These are phyloP conservation scores for Bimastos eiseni DNA, from an alignment of 2,888 invertebrate genomes.

Conservation along the genomic window DNA sequence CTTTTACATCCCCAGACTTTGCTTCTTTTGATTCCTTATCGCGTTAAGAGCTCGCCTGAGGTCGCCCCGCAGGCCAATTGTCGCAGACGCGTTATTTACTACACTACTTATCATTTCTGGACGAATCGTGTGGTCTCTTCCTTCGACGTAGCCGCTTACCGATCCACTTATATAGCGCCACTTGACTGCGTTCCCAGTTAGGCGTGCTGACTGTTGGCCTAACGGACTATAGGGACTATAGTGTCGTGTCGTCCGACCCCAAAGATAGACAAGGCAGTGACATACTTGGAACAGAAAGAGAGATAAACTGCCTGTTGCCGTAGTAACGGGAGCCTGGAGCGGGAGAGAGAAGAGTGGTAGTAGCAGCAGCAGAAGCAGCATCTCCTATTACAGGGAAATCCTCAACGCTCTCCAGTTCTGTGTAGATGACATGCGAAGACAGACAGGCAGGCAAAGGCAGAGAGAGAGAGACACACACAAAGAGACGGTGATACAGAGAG, in stretches of 20 bases:
- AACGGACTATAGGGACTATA: background rate
- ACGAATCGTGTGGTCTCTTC: background rate
- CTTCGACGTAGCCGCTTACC: background rate
- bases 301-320: slow-evolving; percentile 5
- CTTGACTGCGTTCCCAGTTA: background rate
- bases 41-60: background rate
- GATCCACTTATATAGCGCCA: background rate
- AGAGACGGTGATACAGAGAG: too few species aligned
- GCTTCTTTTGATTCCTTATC: background rate
- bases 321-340: slow-evolving; percentile 13
- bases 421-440: background rate
- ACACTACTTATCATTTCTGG: background rate
- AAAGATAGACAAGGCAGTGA: background rate
- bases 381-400: background rate
- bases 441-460: background rate
- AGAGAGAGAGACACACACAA: too few species aligned
- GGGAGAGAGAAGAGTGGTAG: background rate
- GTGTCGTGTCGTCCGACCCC: slow-evolving; percentile 2
- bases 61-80: background rate
- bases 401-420: background rate
- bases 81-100: background rate
- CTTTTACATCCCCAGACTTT: background rate
- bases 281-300: slow-evolving; percentile 13
- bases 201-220: slow-evolving; percentile 5
- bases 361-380: background rate